Evolutionary conservation across 2,888 invertebrate species (phyloP).

Genomic region (Phasia obesa): DNA sequence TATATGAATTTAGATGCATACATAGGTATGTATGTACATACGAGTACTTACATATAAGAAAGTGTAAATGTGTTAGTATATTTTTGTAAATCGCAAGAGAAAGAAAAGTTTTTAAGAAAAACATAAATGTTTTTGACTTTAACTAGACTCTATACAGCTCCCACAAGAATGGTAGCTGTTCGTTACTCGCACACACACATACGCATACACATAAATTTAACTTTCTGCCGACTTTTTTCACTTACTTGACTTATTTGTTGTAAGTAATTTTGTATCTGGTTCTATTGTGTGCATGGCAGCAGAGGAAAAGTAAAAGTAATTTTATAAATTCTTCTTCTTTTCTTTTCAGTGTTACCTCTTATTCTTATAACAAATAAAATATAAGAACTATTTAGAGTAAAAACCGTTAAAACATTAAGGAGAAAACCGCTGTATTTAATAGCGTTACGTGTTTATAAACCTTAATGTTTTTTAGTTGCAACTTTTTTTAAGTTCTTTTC

Average conservation of each 20-base stretch:
- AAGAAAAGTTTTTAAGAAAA: constrained; percentile 38
- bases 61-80: neutral
- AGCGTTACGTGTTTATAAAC: neutral
- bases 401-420: neutral
- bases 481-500: neutral
- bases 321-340: constrained; percentile 17
- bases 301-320: constrained; percentile 25
- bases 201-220: neutral
- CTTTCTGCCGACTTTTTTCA: neutral
- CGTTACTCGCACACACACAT: neutral
- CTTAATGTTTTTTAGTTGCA: neutral
- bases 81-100: constrained; percentile 8
- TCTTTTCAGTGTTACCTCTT: neutral
- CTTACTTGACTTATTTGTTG: neutral
- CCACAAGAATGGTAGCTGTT: too few relatives aligned
- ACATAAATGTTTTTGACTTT: neutral
- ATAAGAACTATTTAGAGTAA: neutral
- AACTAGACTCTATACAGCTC: neutral
- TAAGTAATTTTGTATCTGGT: neutral
- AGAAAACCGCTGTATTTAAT: too few relatives aligned
- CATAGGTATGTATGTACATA: too few relatives aligned
- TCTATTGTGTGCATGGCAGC: constrained; percentile 8
- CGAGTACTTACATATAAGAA: neutral
- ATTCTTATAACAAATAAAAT: neutral
- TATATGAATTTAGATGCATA: constrained; percentile 9